Base-by-base conservation (phyloP, 2,888 invertebrate genomes). In the Eulithis prunata region DNA sequence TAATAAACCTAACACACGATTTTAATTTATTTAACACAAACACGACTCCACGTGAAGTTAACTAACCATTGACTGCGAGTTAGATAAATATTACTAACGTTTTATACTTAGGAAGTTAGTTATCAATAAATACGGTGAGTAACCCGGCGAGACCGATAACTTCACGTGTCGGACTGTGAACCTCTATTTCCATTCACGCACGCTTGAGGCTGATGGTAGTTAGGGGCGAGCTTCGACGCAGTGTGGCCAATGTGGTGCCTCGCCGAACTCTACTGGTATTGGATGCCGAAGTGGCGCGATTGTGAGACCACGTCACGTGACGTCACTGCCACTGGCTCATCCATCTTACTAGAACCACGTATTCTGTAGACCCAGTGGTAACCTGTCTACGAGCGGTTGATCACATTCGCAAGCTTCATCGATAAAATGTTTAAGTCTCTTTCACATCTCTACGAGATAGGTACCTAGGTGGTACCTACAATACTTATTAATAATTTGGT, bases 211-310 rank as follows among this genome's bases (percentile, higher is more conserved):
- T 73, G 75, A 73, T 75, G 66, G 72, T 66, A 65, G 70, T 4
- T 32, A 66, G 47, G 56, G 56, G 57, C 58, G 58, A 13, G 52
- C 32, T 68, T 54, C 62, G 43, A 11, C 28, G 61, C 56, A 11
- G 47, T 46, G 43, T 62, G 59, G 64, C 71, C 55, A 65, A 65
- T 61, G 47, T 61, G 72, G 64, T 75, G 71, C 70, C 54, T 56
- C 52, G 46, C 43, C 53, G 53, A 70, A 51, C 75, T 70, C 84
- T n/a, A n/a, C n/a, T 76, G 74, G 83, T 88, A 91, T 91, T 91
- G 91, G 91, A 83, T 75, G 78, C 70, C 78, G 69, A 69, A 78
- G 86, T 91, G 90, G 91, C 91, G 91, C 89, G 91, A 91, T 89
- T 73, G 76, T 80, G 76, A 78, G 80, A 85, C 85, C 89, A 90